Evolutionary conservation across 2,888 invertebrate genomes (phyloP).

Genomic region (Antitype chi): DNA sequence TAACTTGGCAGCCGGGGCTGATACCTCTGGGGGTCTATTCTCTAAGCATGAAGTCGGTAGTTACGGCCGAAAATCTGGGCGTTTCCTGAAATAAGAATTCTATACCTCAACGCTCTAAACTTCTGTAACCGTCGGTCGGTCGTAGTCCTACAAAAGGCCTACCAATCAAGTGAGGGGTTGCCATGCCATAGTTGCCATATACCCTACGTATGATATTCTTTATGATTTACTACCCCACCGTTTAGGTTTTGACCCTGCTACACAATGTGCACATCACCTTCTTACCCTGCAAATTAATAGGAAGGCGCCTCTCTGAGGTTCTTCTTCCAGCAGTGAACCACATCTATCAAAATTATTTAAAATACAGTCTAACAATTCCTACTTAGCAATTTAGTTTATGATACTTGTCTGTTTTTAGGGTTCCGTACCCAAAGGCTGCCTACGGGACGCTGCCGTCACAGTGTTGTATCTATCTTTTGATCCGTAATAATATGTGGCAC

Average conservation of each 20-base stretch:
- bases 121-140: not conserved
- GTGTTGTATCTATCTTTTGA: too few species aligned
- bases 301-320: not conserved
- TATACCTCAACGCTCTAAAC: not conserved
- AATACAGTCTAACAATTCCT: not conserved
- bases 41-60: too few species aligned
- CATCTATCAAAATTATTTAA: not conserved
- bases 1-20: too few species aligned
- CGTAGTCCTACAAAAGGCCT: not conserved
- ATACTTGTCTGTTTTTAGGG: too few species aligned
- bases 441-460: too few species aligned
- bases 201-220: not conserved
- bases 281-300: not conserved
- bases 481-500: too few species aligned
- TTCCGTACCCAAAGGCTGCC: too few species aligned
- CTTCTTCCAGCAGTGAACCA: not conserved
- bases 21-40: too few species aligned
- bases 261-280: not conserved
- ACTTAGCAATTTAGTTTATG: not conserved
- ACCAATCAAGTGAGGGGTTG: not conserved
- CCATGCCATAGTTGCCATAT: not conserved
- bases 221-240: not conserved
- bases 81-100: not conserved
- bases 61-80: too few species aligned
- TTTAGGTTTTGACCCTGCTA: not conserved